Conservation (phyloP, 2,797 vertebrate species). For the Hipposideros larvatus region DNA sequence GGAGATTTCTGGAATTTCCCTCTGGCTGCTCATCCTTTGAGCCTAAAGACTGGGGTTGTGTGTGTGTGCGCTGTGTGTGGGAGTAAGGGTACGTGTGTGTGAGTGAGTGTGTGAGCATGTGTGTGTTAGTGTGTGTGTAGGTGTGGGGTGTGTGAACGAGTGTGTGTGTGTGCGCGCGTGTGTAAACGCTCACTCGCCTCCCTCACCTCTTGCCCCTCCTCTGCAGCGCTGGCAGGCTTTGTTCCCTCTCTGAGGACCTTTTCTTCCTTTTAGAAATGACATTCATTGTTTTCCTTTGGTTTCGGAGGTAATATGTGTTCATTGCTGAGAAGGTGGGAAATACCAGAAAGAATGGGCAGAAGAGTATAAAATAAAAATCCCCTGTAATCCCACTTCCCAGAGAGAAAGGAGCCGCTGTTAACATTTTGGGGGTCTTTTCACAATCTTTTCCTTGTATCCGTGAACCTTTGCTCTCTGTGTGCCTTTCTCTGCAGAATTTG, state of each 20-base stretch:
- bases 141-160: background rate
- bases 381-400: background rate
- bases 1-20: slow-evolving; percentile 69
- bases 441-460: background rate
- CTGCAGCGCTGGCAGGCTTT: background rate
- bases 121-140: background rate
- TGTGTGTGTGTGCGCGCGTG: background rate
- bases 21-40: background rate
- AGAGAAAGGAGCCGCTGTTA: background rate
- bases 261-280: slow-evolving; percentile 67
- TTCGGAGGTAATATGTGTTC: slow-evolving; percentile 13
- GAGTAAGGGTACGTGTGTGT: too few relatives aligned
- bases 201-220: accelerated
- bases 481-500: background rate
- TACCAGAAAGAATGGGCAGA: background rate
- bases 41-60: background rate
- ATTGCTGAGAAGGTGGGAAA: background rate
- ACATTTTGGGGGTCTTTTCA: background rate
- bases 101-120: background rate
- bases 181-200: accelerated
- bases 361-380: slow-evolving; percentile 28
- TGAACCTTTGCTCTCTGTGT: background rate
- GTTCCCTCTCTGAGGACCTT: background rate
- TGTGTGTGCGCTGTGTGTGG: too few relatives aligned
- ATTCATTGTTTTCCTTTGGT: slow-evolving; percentile 58